phyloP scores from a whole-genome alignment of 2,113 vertebrate genomes.

The Empidonax traillii region DNA sequence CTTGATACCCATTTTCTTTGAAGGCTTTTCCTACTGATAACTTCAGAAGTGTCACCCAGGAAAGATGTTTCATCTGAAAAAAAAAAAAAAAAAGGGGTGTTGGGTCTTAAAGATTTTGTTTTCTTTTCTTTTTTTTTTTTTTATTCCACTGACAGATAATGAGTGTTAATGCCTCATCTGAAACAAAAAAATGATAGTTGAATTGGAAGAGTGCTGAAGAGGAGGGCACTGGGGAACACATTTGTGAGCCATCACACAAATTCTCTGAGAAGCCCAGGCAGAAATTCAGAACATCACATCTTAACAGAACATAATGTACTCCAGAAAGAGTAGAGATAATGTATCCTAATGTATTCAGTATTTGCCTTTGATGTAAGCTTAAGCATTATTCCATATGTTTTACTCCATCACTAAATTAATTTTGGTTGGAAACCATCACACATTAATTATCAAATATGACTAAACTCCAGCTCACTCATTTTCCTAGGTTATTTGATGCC shows the following conservation, averaged over 20 bases:
- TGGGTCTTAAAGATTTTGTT: constrained; percentile 14
- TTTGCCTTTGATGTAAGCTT: constrained; percentile 61
- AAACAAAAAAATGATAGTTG: constrained; percentile 19
- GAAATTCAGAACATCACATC: constrained; percentile 36
- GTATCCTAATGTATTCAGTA: constrained; percentile 56
- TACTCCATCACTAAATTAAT: constrained; percentile 59
- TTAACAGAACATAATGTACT: constrained; percentile 56
- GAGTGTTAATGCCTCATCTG: constrained; percentile 9
- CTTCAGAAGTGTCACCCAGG: constrained; percentile 20
- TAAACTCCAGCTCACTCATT: constrained; percentile 33
- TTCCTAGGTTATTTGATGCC: constrained; percentile 54
- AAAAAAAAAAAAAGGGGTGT: neutral
- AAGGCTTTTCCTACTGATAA: constrained; percentile 41
- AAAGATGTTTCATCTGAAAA: constrained; percentile 32
- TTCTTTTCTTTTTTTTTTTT: constrained; percentile 24
- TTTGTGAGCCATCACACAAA: constrained; percentile 26
- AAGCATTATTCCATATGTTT: constrained; percentile 43
- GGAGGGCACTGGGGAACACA: neutral
- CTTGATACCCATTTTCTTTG: constrained; percentile 52
- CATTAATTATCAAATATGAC: constrained; percentile 60
- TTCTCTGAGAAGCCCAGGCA: constrained; percentile 36
- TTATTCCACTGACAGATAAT: constrained; percentile 18
- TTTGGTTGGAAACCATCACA: constrained; percentile 48
- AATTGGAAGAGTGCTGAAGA: constrained; percentile 32
- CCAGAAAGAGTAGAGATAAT: constrained; percentile 51